Conservation (phyloP, 2,797 vertebrate species). For the Botia almorhae region DNA sequence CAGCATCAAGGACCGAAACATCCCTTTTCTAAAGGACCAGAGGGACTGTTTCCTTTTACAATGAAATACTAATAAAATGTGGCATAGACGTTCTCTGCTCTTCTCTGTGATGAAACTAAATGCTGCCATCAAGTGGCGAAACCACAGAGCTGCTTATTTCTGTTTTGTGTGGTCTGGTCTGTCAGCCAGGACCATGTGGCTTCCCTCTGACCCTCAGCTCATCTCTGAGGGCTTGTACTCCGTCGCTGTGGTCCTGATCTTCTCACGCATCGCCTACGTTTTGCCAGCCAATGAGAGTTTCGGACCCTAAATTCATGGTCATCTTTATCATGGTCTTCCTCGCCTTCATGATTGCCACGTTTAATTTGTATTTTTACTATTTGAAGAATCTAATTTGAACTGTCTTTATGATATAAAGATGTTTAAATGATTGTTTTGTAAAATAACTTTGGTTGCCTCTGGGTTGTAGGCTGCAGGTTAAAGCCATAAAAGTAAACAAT, state of each 20-base stretch:
- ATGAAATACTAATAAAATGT: background rate
- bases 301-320: slow-evolving; percentile 88
- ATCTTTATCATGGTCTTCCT: slow-evolving; percentile 90
- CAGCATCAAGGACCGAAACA: background rate
- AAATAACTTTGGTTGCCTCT: no score
- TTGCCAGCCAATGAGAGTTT: slow-evolving; percentile 88
- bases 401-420: no score
- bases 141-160: background rate
- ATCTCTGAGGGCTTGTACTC: slow-evolving; percentile 88
- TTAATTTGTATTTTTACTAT: slow-evolving; percentile 88
- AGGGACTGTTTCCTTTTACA: background rate
- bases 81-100: background rate
- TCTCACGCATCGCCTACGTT: slow-evolving; percentile 87
- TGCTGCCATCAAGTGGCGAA: slow-evolving; percentile 49
- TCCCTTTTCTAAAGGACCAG: background rate
- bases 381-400: slow-evolving; percentile 85
- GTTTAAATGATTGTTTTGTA: no score
- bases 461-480: background rate
- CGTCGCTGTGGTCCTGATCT: slow-evolving; percentile 86
- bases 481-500: slow-evolving; percentile 1
- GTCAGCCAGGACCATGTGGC: slow-evolving; percentile 88
- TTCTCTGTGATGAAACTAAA: slow-evolving; percentile 17
- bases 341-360: slow-evolving; percentile 89
- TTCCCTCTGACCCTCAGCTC: slow-evolving; percentile 87
- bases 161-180: slow-evolving; percentile 47